These are phyloP conservation scores for Ptychobarbus kaznakovi DNA, from an alignment of 2,797 vertebrate genomes.

Conservation along the genomic window DNA sequence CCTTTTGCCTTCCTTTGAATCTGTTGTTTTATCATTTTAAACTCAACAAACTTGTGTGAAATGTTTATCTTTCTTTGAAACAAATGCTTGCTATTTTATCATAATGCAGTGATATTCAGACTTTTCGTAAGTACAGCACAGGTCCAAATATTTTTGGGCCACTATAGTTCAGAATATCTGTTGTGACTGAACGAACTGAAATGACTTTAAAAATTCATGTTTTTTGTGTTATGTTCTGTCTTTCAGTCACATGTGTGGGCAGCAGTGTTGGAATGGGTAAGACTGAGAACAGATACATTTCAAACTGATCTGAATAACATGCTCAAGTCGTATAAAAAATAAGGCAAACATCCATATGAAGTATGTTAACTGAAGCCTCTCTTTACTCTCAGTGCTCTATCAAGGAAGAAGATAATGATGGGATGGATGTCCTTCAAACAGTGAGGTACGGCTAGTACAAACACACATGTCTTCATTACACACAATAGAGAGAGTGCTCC, in stretches of 20 bases:
- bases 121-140: background rate
- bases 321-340: background rate
- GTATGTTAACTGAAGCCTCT: conserved; percentile 20
- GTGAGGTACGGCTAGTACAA: background rate
- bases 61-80: background rate
- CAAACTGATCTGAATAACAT: background rate
- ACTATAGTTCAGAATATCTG: background rate
- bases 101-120: conserved; percentile 1
- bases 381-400: conserved; percentile 84
- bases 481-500: background rate
- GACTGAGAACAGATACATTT: conserved; percentile 47
- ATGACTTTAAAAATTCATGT: background rate
- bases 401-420: conserved; percentile 84
- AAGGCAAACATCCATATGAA: background rate
- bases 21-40: background rate
- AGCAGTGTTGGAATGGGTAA: conserved; percentile 86
- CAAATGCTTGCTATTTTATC: background rate
- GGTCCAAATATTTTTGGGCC: background rate
- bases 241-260: conserved; percentile 88
- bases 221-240: conserved; percentile 34
- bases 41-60: background rate
- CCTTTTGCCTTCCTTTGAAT: background rate
- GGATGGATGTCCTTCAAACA: conserved; percentile 8
- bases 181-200: background rate
- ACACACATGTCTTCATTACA: background rate